Evolutionary conservation across 2,888 invertebrate species (phyloP).

Genomic region (Rugalucina vietnamica): DNA sequence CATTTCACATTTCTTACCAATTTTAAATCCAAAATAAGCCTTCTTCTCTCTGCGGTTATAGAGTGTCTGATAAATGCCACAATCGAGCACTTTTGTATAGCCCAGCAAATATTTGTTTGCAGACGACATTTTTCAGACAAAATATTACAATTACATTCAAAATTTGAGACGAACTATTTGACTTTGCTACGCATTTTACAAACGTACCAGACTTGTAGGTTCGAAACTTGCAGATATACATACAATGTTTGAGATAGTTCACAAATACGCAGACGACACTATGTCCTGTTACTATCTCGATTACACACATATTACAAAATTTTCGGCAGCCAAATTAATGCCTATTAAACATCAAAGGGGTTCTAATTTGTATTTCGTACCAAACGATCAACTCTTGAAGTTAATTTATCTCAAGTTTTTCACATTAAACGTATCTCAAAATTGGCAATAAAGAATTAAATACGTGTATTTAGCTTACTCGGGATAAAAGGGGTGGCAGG

Average conservation of each 20-base stretch:
- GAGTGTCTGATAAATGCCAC: neutral
- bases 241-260: slow-evolving; percentile 53
- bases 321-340: slow-evolving; percentile 44
- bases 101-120: neutral
- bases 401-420: slow-evolving; percentile 46
- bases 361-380: slow-evolving; percentile 25
- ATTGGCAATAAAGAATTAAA: slow-evolving; percentile 20
- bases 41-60: neutral
- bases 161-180: neutral
- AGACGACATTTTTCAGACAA: slow-evolving; percentile 12
- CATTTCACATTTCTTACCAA: neutral
- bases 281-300: slow-evolving; percentile 41
- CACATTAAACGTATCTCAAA: slow-evolving; percentile 31
- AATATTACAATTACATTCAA: neutral
- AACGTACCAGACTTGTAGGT: slow-evolving; percentile 54
- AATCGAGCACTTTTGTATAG: neutral
- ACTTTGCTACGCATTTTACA: slow-evolving; percentile 42
- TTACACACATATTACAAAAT: slow-evolving; percentile 39
- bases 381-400: slow-evolving; percentile 49
- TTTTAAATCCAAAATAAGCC: slow-evolving; percentile 2
- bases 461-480: slow-evolving; percentile 11
- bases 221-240: slow-evolving; percentile 54
- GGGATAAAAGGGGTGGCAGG: neutral
- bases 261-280: slow-evolving; percentile 57
- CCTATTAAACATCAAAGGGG: slow-evolving; percentile 54